Conservation (phyloP, 2,797 vertebrate species). For the Danio aesculapii region DNA sequence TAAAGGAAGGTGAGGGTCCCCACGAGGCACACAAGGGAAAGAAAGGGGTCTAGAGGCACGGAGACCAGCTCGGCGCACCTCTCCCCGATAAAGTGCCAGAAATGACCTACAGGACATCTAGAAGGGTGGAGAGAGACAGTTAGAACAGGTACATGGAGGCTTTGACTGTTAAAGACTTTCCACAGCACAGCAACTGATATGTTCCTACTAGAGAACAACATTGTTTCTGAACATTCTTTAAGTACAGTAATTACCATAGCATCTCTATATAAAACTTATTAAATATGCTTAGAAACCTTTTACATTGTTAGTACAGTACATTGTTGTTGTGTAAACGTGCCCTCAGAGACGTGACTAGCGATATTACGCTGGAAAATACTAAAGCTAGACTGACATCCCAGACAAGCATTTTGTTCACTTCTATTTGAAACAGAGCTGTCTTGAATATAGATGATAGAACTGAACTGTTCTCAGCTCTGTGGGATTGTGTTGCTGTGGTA, state of each 20-base stretch:
- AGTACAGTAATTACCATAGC: no score
- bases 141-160: slow-evolving; percentile 44
- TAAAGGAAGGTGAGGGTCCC: slow-evolving; percentile 71
- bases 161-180: background rate
- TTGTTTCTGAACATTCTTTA: background rate
- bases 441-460: background rate
- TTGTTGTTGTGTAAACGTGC: no score
- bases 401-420: no score
- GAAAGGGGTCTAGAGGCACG: slow-evolving; percentile 70
- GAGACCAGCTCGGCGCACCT: slow-evolving; percentile 73
- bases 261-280: no score
- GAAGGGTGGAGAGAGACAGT: slow-evolving; percentile 67
- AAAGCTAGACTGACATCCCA: no score
- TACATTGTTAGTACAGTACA: no score
- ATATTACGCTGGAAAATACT: no score
- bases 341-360: no score
- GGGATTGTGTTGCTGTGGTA: slow-evolving; percentile 61
- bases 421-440: background rate
- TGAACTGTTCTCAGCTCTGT: slow-evolving; percentile 12
- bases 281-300: no score
- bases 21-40: slow-evolving; percentile 67
- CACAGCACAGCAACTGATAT: background rate
- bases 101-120: slow-evolving; percentile 75
- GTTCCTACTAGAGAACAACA: background rate
- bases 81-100: slow-evolving; percentile 70